Conservation (phyloP, 1,140 invertebrate genomes). For the Apolygus lucorum region DNA sequence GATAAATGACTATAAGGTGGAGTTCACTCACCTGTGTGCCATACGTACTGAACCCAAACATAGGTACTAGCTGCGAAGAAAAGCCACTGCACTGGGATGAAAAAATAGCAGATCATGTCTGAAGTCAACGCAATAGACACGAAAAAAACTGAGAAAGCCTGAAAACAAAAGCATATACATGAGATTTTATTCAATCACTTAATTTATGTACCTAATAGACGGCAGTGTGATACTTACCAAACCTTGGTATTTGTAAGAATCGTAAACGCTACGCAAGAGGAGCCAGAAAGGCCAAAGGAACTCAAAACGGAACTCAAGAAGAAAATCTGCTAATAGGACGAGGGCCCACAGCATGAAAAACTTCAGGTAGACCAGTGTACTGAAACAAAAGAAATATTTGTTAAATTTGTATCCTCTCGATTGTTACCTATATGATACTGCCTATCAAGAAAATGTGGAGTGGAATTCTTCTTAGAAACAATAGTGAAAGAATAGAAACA, state of each 20-base stretch:
- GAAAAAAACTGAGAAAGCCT: conserved; percentile 98
- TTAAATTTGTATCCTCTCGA: conserved; percentile 17
- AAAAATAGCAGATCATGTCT: conserved; percentile 98
- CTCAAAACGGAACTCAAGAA: conserved; percentile 98
- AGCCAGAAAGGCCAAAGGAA: conserved; percentile 99
- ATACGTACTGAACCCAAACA: conserved; percentile 98
- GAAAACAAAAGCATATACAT: conserved; percentile 42
- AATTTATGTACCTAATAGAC: too few species aligned
- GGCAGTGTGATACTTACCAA: conserved; percentile 70
- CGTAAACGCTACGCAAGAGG: conserved; percentile 88
- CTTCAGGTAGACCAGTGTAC: conserved; percentile 90
- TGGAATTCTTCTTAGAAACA: too few species aligned
- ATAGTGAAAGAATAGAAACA: too few species aligned
- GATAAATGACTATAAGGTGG: neutral
- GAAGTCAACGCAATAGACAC: conserved; percentile 96
- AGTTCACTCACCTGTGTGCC: conserved; percentile 77
- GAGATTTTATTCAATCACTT: conserved; percentile 21
- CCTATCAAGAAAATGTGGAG: too few species aligned
- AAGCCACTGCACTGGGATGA: conserved; percentile 96
- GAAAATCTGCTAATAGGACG: conserved; percentile 92
- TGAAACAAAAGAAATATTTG: conserved; percentile 53
- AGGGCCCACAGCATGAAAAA: conserved; percentile 92
- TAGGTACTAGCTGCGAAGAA: conserved; percentile 97
- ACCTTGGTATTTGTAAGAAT: conserved; percentile 98
- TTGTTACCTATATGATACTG: too few species aligned